Base-by-base conservation (phyloP, 2,888 invertebrate genomes). In the Epistrophe grossulariae region DNA sequence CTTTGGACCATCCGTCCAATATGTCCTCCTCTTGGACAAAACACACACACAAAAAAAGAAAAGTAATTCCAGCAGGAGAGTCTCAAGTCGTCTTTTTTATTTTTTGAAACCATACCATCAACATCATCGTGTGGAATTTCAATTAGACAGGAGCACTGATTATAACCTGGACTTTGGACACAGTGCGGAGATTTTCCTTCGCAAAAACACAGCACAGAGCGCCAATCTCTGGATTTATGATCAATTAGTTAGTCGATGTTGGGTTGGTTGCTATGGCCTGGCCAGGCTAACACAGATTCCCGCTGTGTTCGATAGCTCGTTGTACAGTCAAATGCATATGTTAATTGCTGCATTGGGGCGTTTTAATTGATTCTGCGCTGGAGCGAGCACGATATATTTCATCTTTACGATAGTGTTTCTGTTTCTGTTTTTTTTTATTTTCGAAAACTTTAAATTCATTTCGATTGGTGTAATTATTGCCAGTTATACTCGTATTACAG, bases 171-270 rank as follows among this genome's bases (percentile, higher is more conserved):
- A 55, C 68, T n/a, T 38, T n/a, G 62, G 43, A 62, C 19, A 19
- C 11, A 7, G 19, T 3, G 45, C 15, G 24, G 15, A 52, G 28
- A 28, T n/a, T 8, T 48, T 50, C 50, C 68, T 35, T 19, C 24
- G 0, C 24, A 24, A 24, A 6, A 11, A 13, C 60, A 38, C n/a
- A 81, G 52, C 59, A 45, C 28, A 40, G 62, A 80, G 80, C 79
- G 80, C 70, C 81, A 81, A 78, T 74, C 70, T 77, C 15, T 24
- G 57, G 43, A 85, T 85, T 85, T 85, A 85, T 72, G 84, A 81
- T 81, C 84, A 85, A 84, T 84, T 84, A 84, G 80, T 62, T 80
- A 52, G 57, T 17, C 24, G 62, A 40, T 70, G 70, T 55, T 50
- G 45, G 66, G 52, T 40, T 48, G 45, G 68, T 38, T 60, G 19